Evolutionary conservation across 2,113 vertebrate genomes (phyloP), one percentile per base, ranked within the genome.

Genomic region (Micromys minutus): DNA sequence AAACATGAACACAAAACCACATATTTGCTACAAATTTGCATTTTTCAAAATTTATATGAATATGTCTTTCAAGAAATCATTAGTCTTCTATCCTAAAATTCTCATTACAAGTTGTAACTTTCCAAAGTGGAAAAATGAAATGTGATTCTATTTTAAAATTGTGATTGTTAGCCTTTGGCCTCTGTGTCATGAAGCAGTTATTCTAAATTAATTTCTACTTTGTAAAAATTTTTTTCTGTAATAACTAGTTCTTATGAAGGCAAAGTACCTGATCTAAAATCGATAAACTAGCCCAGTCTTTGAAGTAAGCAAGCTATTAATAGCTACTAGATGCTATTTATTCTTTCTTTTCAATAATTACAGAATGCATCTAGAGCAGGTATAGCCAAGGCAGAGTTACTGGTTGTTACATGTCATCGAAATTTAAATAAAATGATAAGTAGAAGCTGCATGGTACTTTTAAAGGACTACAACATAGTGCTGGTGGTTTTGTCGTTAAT

Each of bases 181-280:
- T 94, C 85, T 95, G 22, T 15, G 39, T 80, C 7, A 19, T 55
- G 50, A 92, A 92, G 36, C n/a, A 94, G 50, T 45, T 89, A 92
- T 93, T 95, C 74, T 55, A 94, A 91, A 96, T 97, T 76, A 81
- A 87, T 96, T 96, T 94, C 67, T 95, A 52, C 88, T 75, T 87
- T 94, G 19, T 59, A 91, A 89, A 91, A 89, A 24, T 22, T 74
- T 42, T 80, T 75, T 74, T 26, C 2, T 34, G 22, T 77, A 36
- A 47, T 81, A 83, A 87, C 24, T 89, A 75, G 83, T 97, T 91
- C 72, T 94, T 91, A n/a, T 76, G 74, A 93, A 52, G n/a, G 52
- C 26, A 63, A n/a, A 81, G 55, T 90, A 92, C 85, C 88, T 74
- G 72, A 94, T 47, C 80, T 96, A 31, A 16, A 86, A 86, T 77